Evolutionary conservation across 1,140 invertebrate genomes (phyloP), one percentile per base, ranked within the genome.

Genomic region (Chrysoperla carnea): DNA sequence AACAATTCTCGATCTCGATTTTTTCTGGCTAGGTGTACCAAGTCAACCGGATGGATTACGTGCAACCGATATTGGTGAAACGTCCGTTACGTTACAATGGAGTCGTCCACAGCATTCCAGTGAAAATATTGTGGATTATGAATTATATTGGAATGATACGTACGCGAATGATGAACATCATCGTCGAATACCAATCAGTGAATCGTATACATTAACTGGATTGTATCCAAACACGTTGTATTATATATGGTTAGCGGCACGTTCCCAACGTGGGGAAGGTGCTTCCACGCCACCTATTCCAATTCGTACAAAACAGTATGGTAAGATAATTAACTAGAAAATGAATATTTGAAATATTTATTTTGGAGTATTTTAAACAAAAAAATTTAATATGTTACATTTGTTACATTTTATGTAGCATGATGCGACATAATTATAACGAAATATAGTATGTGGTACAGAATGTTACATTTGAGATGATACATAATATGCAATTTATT

Each of bases 131-230:
- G 76, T 89, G 36, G 87, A 84, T 53, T 97, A 96, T 66, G 89
- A 93, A 66, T 69, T 98, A 3, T 96, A 95, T 56, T 96, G 88
- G 85, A 96, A 96, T 65, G 91, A 96, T 58, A 94, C 91, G 15
- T 92, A 88, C 53, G 83, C 85, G 8, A 84, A 87, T 71, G 70
- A 73, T 54, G 67, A 70, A 56, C 73, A 75, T 59, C 72, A 73
- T 55, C 69, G 79, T 49, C 73, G 81, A 49, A 85, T 92, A 50
- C 70, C 73, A 1, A 79, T 84, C n/a, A 73, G 75, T 6, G 82
- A 91, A 61, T 78, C 74, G 17, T 95, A 90, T 66, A 84, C 78
- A 0, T 65, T 97, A 43, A 81, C 76, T 39, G 81, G 81, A 29
- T 70, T 98, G 1, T 92, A 92, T 55, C 92, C 93, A 6, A 92